Evolutionary conservation across 2,888 invertebrate genomes (phyloP), one percentile per base, ranked within the genome.

Genomic region (Machimus atricapillus): DNA sequence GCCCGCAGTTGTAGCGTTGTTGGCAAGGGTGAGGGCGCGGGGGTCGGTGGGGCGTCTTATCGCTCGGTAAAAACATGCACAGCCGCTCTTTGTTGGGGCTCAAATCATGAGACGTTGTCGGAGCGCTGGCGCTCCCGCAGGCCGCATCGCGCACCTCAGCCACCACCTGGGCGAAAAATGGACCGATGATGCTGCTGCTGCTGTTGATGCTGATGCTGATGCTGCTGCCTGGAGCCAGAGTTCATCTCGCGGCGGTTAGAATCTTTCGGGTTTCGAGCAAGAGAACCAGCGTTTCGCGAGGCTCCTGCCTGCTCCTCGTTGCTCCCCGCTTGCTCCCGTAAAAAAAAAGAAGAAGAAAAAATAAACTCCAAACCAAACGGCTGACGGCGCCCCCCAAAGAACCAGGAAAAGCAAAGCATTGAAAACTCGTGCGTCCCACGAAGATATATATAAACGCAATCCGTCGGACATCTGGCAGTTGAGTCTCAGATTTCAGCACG

Each of bases 401-500:
- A 81, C 34, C 81, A 81, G 81, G 81, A 81, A 81, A 81, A 56
- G 81, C 56, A 81, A 81, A 56, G 81, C 56, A 81, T 81, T 81
- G 56, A 23, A n/a, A 81, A 56, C 78, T 78, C 81, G 81, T 56
- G 81, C 81, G 81, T 56, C n/a, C 56, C 27, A 52, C 43, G 27
- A 81, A 31, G 16, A 27, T 81, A 81, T 52, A 81, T 81, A 81
- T 56, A 31, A 27, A 46, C 31, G 66, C 66, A 23, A 81, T 81
- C 31, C 56, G 23, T 31, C 56, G 43, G 46, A 56, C 81, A 81
- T 81, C 56, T 81, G 87, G 46, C 81, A 87, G 87, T 87, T 85
- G 87, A 87, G 87, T 79, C 73, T 78, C 85, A 81, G 85, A 87
- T 79, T 79, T 86, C 85, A 79, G 85, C 31, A 78, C 86, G 87